Base-by-base conservation (phyloP, 2,113 vertebrate genomes). In the Morone chrysops region DNA sequence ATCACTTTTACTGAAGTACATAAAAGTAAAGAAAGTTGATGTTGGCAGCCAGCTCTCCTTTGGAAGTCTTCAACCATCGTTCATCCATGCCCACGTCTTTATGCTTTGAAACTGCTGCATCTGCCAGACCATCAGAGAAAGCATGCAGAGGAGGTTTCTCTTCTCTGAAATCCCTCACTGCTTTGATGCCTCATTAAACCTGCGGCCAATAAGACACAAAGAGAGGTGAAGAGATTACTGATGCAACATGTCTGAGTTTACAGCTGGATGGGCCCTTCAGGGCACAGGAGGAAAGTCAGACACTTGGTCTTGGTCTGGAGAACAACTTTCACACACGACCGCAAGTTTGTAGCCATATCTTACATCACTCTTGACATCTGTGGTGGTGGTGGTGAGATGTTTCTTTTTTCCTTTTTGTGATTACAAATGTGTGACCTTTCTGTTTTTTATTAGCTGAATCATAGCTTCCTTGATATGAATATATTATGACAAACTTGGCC, bases 141-240 rank as follows among this genome's bases (percentile, higher is more conserved):
- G 78, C 51, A 40, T 62, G 68, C 60, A 25, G 61, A 78, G 81
- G 70, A 86, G 89, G 78, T 72, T 57, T 90, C 87, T 80, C 70
- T 62, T 84, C 80, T 81, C 70, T 56, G 70, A 87, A 81, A 90
- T 86, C 82, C 78, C 78, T 81, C 17, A 71, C 77, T 85, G 87
- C 93, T 94, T 94, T 95, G 90, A 94, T 92, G 91, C 87, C 83
- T 90, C 82, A 80, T 76, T 89, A 87, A 80, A 94, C 83, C 87
- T 87, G 81, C 70, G 75, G 92, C 91, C 88, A 92, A 89, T 84
- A 84, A 92, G 81, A 90, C 86, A 89, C 90, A 91, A 84, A 86
- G 84, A 85, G 81, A 87, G 89, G 84, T 83, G 79, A 85, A 76
- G 90, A 89, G 85, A 91, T 93, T 89, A 90, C 90, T 91, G 85